Percentiles rank a stretch among this genome's conserved stretches.
These are phyloP conservation scores for Ursus arctos DNA, from an alignment of 2,113 vertebrate genomes.

Conservation along the genomic window DNA sequence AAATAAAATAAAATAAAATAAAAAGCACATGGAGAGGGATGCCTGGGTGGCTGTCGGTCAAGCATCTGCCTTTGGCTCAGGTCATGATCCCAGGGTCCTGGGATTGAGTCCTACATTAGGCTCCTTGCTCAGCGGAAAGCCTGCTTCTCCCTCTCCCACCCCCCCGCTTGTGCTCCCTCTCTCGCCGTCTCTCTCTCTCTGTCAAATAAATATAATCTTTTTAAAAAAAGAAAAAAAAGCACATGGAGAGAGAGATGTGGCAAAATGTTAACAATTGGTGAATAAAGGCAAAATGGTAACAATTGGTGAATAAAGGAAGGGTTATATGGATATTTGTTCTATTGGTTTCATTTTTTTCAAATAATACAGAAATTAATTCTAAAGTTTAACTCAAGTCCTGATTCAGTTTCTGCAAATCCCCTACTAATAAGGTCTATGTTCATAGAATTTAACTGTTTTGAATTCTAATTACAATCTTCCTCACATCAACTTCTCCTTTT, in stretches of 20 bases:
- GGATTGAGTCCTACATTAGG: no score
- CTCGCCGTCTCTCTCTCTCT: no score
- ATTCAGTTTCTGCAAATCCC: background rate
- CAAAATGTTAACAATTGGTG: background rate
- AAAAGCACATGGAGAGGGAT: background rate
- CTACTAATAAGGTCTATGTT: background rate
- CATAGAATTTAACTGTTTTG: background rate
- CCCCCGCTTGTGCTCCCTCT: no score
- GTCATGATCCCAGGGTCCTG: no score
- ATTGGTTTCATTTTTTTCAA: background rate
- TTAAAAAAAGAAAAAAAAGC: background rate
- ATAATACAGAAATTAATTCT: background rate
- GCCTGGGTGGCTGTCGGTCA: no score
- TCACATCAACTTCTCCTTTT: background rate
- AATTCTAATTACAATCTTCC: slow-evolving; percentile 20
- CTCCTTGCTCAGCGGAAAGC: no score
- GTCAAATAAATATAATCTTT: no score
- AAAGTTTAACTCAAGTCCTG: slow-evolving; percentile 8
- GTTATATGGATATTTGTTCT: background rate
- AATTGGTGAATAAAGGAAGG: background rate
- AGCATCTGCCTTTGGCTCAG: no score
- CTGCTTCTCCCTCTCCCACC: no score
- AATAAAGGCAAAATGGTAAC: background rate
- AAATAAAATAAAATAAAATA: no score
- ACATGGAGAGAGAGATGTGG: background rate